Percentiles rank a stretch among this genome's conserved stretches.
Conservation (phyloP, 2,797 vertebrate genomes). For the Cossypha niveicapilla region DNA sequence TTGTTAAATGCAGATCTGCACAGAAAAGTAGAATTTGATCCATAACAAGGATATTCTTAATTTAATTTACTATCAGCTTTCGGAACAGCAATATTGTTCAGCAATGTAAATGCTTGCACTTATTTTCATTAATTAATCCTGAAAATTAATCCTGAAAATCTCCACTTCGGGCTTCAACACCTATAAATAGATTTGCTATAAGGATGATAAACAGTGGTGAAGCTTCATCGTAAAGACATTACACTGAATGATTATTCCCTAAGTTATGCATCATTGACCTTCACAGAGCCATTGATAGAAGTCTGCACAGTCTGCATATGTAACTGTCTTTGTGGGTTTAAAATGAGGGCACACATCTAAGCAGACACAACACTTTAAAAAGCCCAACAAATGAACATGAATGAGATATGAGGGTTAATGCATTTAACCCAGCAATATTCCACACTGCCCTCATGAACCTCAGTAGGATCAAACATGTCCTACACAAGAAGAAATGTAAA, state of each 20-base stretch:
- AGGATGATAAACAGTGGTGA: not conserved
- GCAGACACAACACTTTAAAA: not conserved
- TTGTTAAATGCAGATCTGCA: not conserved
- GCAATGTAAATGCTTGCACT: not conserved
- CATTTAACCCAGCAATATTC: not conserved
- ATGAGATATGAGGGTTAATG: not conserved
- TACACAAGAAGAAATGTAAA: not conserved
- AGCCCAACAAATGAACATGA: not conserved
- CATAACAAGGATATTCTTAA: not conserved
- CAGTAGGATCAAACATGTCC: not conserved
- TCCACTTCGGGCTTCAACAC: not conserved
- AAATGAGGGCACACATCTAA: not conserved
- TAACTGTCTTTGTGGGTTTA: not conserved
- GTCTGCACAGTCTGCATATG: not conserved
- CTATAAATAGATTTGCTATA: not conserved
- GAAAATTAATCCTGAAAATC: not conserved
- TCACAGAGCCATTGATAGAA: not conserved
- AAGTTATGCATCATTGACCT: not conserved
- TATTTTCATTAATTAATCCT: not conserved
- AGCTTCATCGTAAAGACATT: not conserved
- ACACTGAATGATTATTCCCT: not conserved
- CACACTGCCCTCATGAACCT: not conserved
- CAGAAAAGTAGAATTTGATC: not conserved
- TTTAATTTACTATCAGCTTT: not conserved
- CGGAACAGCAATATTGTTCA: not conserved